A percentile compares a stretch with the other conserved stretches of the same genome.
These are phyloP conservation scores for Gymnodraco acuticeps DNA, from an alignment of 2,797 vertebrate genomes.

Conservation along the genomic window DNA sequence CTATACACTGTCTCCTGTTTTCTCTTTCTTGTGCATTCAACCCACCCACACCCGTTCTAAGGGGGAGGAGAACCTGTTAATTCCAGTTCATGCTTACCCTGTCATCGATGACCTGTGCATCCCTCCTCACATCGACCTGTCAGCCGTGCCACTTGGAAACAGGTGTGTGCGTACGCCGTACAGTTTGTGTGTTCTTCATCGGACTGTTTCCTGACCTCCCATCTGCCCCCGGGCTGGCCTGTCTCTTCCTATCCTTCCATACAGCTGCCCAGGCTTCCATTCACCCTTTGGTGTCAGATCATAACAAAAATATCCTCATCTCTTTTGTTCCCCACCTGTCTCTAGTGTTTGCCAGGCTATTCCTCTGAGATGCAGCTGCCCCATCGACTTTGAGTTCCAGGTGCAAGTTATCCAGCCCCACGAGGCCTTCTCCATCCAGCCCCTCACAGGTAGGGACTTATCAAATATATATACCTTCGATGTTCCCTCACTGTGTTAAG, in stretches of 20 bases:
- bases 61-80: slow-evolving; percentile 89
- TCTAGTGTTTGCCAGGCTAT: slow-evolving; percentile 85
- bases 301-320: slow-evolving; percentile 17
- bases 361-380: slow-evolving; percentile 92
- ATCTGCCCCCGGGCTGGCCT: slow-evolving; percentile 36
- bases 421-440: slow-evolving; percentile 88
- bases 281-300: slow-evolving; percentile 34
- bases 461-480: no score
- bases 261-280: slow-evolving; percentile 34
- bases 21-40: slow-evolving; percentile 28
- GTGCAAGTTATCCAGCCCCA: slow-evolving; percentile 86
- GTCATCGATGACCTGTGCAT: slow-evolving; percentile 88
- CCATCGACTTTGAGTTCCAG: slow-evolving; percentile 93
- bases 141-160: slow-evolving; percentile 87
- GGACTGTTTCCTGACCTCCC: slow-evolving; percentile 36
- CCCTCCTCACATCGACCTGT: slow-evolving; percentile 89
- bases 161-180: slow-evolving; percentile 81
- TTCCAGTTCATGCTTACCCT: slow-evolving; percentile 94
- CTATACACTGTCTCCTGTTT: slow-evolving; percentile 2
- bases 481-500: not conserved
- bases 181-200: slow-evolving; percentile 8
- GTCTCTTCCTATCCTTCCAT: slow-evolving; percentile 65
- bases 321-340: slow-evolving; percentile 30
- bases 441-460: slow-evolving; percentile 84
- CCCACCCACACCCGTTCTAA: slow-evolving; percentile 38